Conservation (phyloP, 2,888 invertebrate genomes). For the Cheilosia vulpina region DNA sequence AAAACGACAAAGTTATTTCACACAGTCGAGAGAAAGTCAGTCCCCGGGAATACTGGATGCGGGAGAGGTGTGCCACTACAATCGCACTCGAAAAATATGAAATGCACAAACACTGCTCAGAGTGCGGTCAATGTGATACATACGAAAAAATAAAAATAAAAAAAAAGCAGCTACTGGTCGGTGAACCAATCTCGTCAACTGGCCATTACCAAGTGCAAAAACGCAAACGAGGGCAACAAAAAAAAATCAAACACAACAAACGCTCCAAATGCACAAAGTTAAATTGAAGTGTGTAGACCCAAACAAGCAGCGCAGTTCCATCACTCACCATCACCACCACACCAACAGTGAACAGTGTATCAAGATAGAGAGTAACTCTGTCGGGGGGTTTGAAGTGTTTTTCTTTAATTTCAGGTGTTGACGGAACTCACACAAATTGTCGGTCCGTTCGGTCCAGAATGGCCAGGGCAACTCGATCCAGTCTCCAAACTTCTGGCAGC, state of each 20-base stretch:
- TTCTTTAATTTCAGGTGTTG: constrained; percentile 77
- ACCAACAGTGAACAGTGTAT: neutral
- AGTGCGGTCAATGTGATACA: constrained; percentile 45
- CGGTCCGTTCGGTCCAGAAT: constrained; percentile 35
- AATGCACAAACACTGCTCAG: constrained; percentile 56
- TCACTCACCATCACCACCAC: constrained; percentile 38
- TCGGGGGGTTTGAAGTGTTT: constrained; percentile 64
- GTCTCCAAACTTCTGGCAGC: constrained; percentile 45
- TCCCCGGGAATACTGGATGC: constrained; percentile 16
- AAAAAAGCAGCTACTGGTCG: constrained; percentile 23
- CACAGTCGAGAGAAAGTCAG: constrained; percentile 48
- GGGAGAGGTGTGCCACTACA: constrained; percentile 21
- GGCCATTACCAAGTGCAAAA: constrained; percentile 71
- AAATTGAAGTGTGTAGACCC: constrained; percentile 71
- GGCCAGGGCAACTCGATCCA: constrained; percentile 13
- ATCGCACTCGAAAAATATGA: constrained; percentile 61
- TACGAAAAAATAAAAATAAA: neutral
- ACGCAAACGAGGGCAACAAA: constrained; percentile 45
- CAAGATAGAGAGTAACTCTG: neutral
- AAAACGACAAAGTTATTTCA: constrained; percentile 75
- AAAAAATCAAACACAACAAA: constrained; percentile 62
- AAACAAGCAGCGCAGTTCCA: constrained; percentile 46
- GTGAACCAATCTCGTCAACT: constrained; percentile 68
- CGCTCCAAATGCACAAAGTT: constrained; percentile 68
- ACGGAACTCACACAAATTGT: constrained; percentile 67